These are phyloP conservation scores for Petaurus breviceps DNA, from an alignment of 2,113 vertebrate genomes.

Conservation along the genomic window DNA sequence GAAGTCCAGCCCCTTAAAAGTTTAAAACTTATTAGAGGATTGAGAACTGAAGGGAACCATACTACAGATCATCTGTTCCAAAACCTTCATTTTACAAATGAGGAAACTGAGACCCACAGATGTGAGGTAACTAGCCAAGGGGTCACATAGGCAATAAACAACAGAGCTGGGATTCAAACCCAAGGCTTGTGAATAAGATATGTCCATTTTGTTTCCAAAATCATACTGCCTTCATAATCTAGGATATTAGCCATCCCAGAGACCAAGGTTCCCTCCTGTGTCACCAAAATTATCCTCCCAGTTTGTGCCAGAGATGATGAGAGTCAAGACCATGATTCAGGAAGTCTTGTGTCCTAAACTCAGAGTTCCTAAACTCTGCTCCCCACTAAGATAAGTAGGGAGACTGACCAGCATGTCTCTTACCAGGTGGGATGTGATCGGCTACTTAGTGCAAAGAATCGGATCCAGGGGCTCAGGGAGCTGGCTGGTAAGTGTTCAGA, in stretches of 20 bases:
- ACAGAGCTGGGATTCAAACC: background rate
- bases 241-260: background rate
- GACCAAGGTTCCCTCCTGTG: background rate
- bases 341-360: background rate
- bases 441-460: slow-evolving; percentile 83
- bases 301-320: accelerated
- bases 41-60: background rate
- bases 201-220: background rate
- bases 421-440: slow-evolving; percentile 89
- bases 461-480: slow-evolving; percentile 86
- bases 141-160: background rate
- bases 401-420: slow-evolving; percentile 38
- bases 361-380: background rate
- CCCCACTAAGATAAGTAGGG: background rate
- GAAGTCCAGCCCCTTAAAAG: background rate
- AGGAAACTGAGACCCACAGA: background rate
- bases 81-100: background rate
- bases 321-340: background rate
- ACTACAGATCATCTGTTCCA: background rate
- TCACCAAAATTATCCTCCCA: background rate
- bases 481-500: slow-evolving; percentile 86
- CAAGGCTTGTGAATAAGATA: background rate
- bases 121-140: background rate
- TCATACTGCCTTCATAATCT: background rate
- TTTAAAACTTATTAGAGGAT: background rate